Evolutionary conservation across 2,113 vertebrate genomes (phyloP).

Genomic region (Sminthopsis crassicaudata): DNA sequence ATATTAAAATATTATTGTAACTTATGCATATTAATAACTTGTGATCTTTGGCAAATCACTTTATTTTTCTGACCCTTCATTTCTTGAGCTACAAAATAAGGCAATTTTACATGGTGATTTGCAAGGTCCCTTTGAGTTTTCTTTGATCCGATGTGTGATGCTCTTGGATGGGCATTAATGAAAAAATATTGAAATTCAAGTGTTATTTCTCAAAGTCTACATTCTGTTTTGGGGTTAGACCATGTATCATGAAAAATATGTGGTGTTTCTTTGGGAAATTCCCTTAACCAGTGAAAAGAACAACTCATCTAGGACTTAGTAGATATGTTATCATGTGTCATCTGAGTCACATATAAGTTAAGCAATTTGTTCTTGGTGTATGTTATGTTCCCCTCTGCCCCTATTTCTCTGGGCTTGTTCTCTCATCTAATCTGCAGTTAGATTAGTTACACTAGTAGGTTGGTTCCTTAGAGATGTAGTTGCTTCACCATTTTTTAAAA

Average conservation of each 20-base stretch:
- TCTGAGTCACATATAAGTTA: background rate
- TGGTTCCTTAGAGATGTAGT: background rate
- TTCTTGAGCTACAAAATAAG: background rate
- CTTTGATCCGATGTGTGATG: background rate
- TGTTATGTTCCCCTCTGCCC: background rate
- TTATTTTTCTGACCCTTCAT: background rate
- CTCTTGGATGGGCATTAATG: no score
- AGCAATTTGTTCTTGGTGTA: background rate
- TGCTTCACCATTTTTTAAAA: background rate
- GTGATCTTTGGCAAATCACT: background rate
- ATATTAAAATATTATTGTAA: no score
- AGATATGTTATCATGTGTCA: background rate
- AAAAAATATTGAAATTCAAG: background rate
- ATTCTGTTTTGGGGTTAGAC: no score
- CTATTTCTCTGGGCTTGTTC: background rate
- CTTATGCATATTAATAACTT: no score
- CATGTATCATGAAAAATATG: no score
- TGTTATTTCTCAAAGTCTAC: background rate
- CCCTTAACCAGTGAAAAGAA: background rate
- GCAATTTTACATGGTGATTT: background rate
- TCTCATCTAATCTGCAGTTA: background rate
- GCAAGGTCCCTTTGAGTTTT: background rate
- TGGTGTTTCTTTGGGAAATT: background rate
- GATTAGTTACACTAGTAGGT: background rate
- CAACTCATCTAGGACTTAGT: background rate